These are phyloP conservation scores for Terrapene triunguis DNA, from an alignment of 2,113 vertebrate species.

Conservation along the genomic window DNA sequence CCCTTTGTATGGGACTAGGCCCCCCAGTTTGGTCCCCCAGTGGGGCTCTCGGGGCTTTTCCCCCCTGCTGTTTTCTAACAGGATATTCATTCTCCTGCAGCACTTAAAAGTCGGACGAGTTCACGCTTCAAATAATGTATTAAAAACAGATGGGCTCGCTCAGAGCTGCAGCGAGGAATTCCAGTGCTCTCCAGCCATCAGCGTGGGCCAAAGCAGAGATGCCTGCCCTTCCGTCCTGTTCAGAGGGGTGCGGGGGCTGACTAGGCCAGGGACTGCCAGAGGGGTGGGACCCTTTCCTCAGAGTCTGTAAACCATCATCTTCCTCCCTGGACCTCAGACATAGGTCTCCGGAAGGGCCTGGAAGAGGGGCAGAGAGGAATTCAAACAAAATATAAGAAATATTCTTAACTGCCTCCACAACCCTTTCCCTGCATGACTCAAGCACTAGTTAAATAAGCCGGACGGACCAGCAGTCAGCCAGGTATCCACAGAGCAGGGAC, in stretches of 20 bases:
- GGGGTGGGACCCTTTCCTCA: neutral
- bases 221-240: slow-evolving; percentile 30
- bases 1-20: accelerated
- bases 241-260: neutral
- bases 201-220: neutral
- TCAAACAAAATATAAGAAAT: slow-evolving; percentile 17
- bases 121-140: slow-evolving; percentile 69
- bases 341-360: neutral
- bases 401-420: neutral
- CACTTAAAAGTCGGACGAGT: slow-evolving; percentile 47
- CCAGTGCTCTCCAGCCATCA: slow-evolving; percentile 33
- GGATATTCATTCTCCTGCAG: neutral
- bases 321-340: neutral
- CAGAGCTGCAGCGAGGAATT: slow-evolving; percentile 65
- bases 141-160: slow-evolving; percentile 69
- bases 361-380: neutral
- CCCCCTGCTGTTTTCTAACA: neutral
- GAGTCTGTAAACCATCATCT: neutral
- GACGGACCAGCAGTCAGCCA: neutral
- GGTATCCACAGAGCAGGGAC: neutral
- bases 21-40: neutral
- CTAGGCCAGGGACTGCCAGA: neutral
- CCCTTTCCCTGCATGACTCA: slow-evolving; percentile 12
- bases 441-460: neutral
- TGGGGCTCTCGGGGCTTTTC: neutral